Evolutionary conservation across 2,888 invertebrate genomes (phyloP).

Genomic region (Heliconius aoede): DNA sequence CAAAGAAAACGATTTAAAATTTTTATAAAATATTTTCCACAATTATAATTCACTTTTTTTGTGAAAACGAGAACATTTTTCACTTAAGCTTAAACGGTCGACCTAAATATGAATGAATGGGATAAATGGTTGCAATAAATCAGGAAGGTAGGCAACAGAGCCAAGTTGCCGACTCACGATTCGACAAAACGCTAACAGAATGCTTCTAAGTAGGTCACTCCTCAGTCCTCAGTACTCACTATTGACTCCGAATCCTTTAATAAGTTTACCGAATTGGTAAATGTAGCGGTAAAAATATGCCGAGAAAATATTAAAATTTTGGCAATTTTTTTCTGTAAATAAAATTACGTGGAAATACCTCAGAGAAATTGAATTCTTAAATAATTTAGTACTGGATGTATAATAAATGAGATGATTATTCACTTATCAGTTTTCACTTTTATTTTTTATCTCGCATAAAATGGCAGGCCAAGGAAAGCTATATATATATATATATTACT

Average conservation of each 20-base stretch:
- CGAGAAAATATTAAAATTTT: slow-evolving; percentile 5
- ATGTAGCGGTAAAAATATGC: not conserved
- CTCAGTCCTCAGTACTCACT: too few relatives aligned
- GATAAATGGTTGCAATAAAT: slow-evolving; percentile 74
- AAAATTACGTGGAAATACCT: not conserved
- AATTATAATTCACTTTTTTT: slow-evolving; percentile 16
- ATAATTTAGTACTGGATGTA: not conserved
- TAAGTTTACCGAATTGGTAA: slow-evolving; percentile 21
- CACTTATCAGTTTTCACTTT: not conserved
- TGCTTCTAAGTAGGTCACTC: slow-evolving; percentile 26
- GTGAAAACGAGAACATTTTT: slow-evolving; percentile 16
- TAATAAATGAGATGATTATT: slow-evolving; percentile 4
- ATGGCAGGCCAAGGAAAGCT: not conserved
- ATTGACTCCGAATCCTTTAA: slow-evolving; percentile 7
- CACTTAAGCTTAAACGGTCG: slow-evolving; percentile 31
- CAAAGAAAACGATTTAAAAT: not conserved
- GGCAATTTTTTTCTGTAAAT: not conserved
- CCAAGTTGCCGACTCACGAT: slow-evolving; percentile 64
- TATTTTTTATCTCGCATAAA: not conserved
- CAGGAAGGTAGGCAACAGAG: slow-evolving; percentile 60
- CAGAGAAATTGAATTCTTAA: not conserved
- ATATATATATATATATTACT: too few relatives aligned
- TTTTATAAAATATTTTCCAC: not conserved
- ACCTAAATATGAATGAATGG: slow-evolving; percentile 58
- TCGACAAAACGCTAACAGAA: slow-evolving; percentile 29